Evolutionary conservation across 1,140 invertebrate genomes (phyloP).

Genomic region (Chrysomallon squamiferum): DNA sequence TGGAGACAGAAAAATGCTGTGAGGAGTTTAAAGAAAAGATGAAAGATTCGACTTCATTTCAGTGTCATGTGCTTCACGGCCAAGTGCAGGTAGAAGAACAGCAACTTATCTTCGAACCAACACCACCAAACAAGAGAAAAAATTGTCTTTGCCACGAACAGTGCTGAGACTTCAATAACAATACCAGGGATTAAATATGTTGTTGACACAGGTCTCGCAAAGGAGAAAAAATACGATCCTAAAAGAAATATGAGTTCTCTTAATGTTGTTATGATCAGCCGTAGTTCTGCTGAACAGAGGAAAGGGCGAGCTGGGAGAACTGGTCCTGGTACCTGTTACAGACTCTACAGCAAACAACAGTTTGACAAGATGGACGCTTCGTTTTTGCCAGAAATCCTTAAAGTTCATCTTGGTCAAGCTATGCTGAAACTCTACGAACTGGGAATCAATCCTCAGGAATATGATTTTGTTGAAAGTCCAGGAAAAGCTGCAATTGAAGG

Average conservation of each 20-base stretch:
- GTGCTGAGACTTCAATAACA: conserved; percentile 60
- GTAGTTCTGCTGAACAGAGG: conserved; percentile 53
- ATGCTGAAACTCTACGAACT: conserved; percentile 44
- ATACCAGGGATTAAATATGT: conserved; percentile 55
- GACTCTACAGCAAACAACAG: conserved; percentile 44
- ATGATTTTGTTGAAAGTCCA: conserved; percentile 51
- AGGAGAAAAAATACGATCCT: conserved; percentile 51
- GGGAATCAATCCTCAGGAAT: conserved; percentile 36
- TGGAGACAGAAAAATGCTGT: conserved; percentile 51
- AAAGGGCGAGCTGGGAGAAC: conserved; percentile 56
- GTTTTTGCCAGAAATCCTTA: conserved; percentile 46
- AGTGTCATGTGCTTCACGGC: conserved; percentile 83
- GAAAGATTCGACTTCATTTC: conserved; percentile 10
- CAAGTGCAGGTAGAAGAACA: conserved; percentile 95
- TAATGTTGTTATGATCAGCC: conserved; percentile 30
- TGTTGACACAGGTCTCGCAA: conserved; percentile 53
- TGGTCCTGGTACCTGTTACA: conserved; percentile 41
- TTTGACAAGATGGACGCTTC: conserved; percentile 32
- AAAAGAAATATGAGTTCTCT: conserved; percentile 42
- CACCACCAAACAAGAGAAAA: conserved; percentile 36
- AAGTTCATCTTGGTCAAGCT: conserved; percentile 45
- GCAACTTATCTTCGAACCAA: conserved; percentile 67
- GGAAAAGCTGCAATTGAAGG: conserved; percentile 24
- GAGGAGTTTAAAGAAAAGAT: conserved; percentile 20
- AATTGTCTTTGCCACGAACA: conserved; percentile 58